Evolutionary conservation across 37 sponge, comb jelly and placozoan species (phyloP).

Genomic region (Cliona cf. orientalis): DNA sequence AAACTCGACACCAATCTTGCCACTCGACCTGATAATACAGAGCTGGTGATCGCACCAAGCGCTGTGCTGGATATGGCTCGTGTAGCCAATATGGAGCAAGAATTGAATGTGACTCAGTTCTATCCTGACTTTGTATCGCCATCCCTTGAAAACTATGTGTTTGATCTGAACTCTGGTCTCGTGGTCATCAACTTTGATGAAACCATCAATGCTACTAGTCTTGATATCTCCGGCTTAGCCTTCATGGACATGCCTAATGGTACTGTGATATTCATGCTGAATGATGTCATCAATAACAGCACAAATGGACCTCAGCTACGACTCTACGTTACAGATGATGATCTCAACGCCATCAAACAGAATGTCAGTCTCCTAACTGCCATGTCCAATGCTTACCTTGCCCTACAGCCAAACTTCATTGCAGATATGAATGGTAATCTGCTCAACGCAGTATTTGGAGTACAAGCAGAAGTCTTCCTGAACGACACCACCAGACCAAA

Average conservation of each 20-base stretch:
- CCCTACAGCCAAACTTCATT: constrained; percentile 56
- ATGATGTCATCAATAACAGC: constrained; percentile 53
- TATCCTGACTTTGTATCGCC: constrained; percentile 65
- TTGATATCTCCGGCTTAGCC: constrained; percentile 51
- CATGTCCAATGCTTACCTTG: constrained; percentile 61
- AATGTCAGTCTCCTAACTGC: constrained; percentile 67
- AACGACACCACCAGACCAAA: constrained; percentile 72
- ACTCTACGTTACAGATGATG: constrained; percentile 56
- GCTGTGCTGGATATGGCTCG: constrained; percentile 77
- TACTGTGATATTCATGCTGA: constrained; percentile 47
- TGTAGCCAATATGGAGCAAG: constrained; percentile 42
- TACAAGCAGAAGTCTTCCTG: constrained; percentile 46
- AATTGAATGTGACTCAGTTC: constrained; percentile 20
- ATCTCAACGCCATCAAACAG: constrained; percentile 87
- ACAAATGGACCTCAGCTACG: constrained; percentile 61
- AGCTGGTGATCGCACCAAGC: constrained; percentile 27
- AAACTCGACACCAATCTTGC: constrained; percentile 81
- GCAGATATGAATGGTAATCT: constrained; percentile 77
- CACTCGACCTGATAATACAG: constrained; percentile 33
- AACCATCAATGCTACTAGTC: constrained; percentile 56
- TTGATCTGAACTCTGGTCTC: constrained; percentile 80
- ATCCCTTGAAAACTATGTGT: constrained; percentile 42
- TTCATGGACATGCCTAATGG: constrained; percentile 64
- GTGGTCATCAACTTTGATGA: constrained; percentile 74
- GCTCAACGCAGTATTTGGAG: constrained; percentile 38